phyloP scores from a whole-genome alignment of 2,888 invertebrate species.

The Liodrosophila aerea region DNA sequence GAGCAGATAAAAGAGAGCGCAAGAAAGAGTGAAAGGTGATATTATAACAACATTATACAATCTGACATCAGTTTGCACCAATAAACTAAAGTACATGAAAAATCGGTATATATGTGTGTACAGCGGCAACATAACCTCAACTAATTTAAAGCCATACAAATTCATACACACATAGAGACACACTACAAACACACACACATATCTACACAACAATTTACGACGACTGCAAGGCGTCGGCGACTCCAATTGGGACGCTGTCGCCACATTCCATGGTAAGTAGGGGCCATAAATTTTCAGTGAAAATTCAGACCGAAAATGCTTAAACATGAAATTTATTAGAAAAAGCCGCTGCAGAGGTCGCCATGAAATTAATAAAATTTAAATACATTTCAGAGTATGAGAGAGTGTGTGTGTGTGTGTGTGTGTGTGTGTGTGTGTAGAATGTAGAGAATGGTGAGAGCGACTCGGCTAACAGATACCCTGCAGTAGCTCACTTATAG shows the following conservation, averaged over 20 bases:
- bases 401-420: too few species aligned
- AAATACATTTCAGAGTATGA: constrained; percentile 35
- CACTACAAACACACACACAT: too few species aligned
- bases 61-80: too few species aligned
- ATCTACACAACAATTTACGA: constrained; percentile 35
- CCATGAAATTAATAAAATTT: constrained; percentile 58
- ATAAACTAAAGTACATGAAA: constrained; percentile 11
- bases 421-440: too few species aligned
- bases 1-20: too few species aligned
- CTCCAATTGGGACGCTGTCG: constrained; percentile 57
- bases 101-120: too few species aligned
- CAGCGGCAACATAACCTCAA: constrained; percentile 38
- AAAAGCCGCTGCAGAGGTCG: constrained; percentile 26
- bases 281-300: constrained; percentile 59
- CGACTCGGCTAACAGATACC: too few species aligned
- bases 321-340: constrained; percentile 70
- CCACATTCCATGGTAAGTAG: constrained; percentile 61
- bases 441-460: too few species aligned
- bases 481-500: too few species aligned
- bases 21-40: too few species aligned
- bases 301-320: constrained; percentile 63
- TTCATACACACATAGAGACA: constrained; percentile 1
- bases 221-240: constrained; percentile 47
- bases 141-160: constrained; percentile 27
- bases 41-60: too few species aligned